Percentiles rank a stretch among this genome's conserved stretches.
Conservation (phyloP, 2,797 vertebrate species). For the Telmatherina bonti region DNA sequence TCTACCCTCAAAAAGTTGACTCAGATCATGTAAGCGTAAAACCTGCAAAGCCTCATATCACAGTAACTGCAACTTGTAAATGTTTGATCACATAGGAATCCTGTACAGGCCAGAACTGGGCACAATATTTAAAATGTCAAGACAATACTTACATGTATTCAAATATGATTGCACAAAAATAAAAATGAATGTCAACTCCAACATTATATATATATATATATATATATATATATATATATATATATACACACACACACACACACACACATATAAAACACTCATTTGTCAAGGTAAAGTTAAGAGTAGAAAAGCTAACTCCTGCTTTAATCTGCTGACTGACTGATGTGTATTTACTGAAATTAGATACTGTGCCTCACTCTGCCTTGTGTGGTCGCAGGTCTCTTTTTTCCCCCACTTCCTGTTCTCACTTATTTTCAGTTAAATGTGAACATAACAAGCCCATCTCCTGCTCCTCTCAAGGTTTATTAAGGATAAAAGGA, state of each 20-base stretch:
- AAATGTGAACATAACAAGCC: slow-evolving; percentile 24
- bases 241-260: too few species aligned
- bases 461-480: neutral
- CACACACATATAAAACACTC: too few species aligned
- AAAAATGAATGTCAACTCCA: too few species aligned
- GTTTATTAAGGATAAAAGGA: slow-evolving; percentile 33
- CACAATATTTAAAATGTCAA: neutral
- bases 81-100: neutral
- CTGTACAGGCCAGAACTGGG: neutral
- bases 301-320: slow-evolving; percentile 11
- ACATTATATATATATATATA: too few species aligned
- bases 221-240: too few species aligned
- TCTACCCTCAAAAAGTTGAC: too few species aligned
- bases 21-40: too few species aligned
- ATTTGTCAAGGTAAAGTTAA: slow-evolving; percentile 24
- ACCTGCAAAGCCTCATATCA: too few species aligned
- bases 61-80: neutral
- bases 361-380: slow-evolving; percentile 54
- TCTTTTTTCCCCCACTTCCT: slow-evolving; percentile 42
- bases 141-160: neutral
- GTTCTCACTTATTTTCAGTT: slow-evolving; percentile 27
- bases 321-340: slow-evolving; percentile 50
- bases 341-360: slow-evolving; percentile 64
- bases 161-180: neutral
- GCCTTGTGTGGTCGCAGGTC: slow-evolving; percentile 35